Evolutionary conservation across 2,888 invertebrate species (phyloP), one percentile per base, ranked within the genome.

Genomic region (Leucoma salicis): DNA sequence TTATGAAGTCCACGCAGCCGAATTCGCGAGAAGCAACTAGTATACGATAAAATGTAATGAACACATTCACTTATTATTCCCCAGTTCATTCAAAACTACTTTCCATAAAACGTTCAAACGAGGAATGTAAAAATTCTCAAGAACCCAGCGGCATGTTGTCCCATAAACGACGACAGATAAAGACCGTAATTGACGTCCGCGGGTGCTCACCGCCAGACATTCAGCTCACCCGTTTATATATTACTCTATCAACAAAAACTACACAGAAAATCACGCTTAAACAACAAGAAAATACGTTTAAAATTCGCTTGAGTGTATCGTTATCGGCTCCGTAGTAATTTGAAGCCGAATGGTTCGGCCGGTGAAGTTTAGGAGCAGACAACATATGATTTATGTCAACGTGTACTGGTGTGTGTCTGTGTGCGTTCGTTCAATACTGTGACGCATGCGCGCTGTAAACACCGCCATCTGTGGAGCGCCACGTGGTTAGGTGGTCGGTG

Each of bases 391-490:
- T 83, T 83, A 81, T 78, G 76, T 77, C 70, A 66, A 54, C 50
- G 50, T 57, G 58, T 51, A 62, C 47, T 40, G 56, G 66, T 72
- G 70, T 65, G 68, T 39, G 34, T 43, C 60, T 63, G 74, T 74
- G 39, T 49, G 78, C 47, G 74, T 64, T 70, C 76, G 86, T 66
- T 88, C 88, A 86, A 89, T 89, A 88, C 69, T 62, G 47, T 63
- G 54, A 67, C 74, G 78, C 88, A 85, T 87, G 88, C 88, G 87
- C 70, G 54, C 56, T 74, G 70, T 61, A 63, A 18, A 54, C 68
- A 78, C 74, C 69, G 88, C 87, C 87, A 87, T 87, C 88, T 88
- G 85, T 85, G 80, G 85, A 77, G 72, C 55, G 70, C 72, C 86
- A 87, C 87, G 88, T 87, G 71, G 66, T 64, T 49, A 29, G 42